Evolutionary conservation across 1,140 invertebrate genomes (phyloP), one percentile per base, ranked within the genome.

Genomic region (Leptonema lineaticorne): DNA sequence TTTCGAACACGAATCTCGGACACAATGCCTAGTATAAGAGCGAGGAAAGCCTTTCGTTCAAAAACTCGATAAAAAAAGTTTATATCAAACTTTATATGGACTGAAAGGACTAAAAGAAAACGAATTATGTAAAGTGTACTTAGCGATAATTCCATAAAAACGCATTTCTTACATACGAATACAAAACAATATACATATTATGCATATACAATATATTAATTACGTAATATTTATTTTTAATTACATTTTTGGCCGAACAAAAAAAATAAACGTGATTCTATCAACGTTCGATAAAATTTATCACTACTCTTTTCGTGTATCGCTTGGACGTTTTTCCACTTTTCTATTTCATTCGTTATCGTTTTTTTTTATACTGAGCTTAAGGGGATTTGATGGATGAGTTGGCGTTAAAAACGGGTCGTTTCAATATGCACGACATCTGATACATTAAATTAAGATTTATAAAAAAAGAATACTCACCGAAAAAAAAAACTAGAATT

Each of bases 311-410:
- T 62, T 57, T 30, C 63, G 37, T 30, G n/a, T n/a, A 9, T 58
- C 57, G 48, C 62, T 71, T 66, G 45, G 56, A 60, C n/a, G 66
- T 45, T 29, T 66, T 53, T 41, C 37, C 24, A 46, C 68, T 60
- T 64, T 62, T 68, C 68, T 68, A 37, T 56, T 53, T 67, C 27
- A 45, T 7, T 11, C 50, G 18, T 53, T 22, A 14, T 20, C 2
- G 50, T 14, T 11, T 53, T 20, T 53, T 24, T 53, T 53, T 53
- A 24, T 41, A 16, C n/a, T n/a, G n/a, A n/a, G n/a, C n/a, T n/a
- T n/a, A n/a, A 11, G 50, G 9, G 8, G 50, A 48, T 53, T 69
- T 69, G 70, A 69, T 69, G 70, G 70, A 69, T 72, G 67, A 62
- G 48, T 22, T n/a, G 45, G 37, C 33, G 64, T 18, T 30, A 63